Conservation (phyloP, 2,888 invertebrate genomes). For the Megaustenia siamemsis region DNA sequence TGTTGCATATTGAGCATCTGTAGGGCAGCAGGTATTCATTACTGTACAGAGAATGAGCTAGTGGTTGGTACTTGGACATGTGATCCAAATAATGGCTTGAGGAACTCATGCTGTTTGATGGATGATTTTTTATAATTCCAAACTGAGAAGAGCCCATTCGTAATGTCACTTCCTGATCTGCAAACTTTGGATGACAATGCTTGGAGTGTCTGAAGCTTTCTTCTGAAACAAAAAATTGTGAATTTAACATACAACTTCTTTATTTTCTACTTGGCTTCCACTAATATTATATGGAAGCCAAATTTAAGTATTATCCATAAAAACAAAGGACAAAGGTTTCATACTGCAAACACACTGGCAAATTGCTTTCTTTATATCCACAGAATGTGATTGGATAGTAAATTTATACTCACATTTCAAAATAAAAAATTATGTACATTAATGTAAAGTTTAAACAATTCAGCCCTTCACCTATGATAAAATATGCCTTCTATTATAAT, state of each 20-base stretch:
- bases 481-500: too few species aligned
- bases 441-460: too few species aligned
- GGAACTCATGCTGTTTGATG: not conserved
- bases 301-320: not conserved
- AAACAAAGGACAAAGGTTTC: too few species aligned
- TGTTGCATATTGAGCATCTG: slow-evolving; percentile 43
- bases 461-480: too few species aligned
- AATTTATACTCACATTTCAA: too few species aligned
- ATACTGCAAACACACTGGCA: too few species aligned
- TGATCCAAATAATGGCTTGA: not conserved
- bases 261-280: slow-evolving; percentile 1
- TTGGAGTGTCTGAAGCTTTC: not conserved
- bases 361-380: too few species aligned
- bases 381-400: too few species aligned
- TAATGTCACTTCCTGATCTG: not conserved
- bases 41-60: not conserved
- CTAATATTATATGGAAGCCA: not conserved
- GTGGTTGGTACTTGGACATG: not conserved
- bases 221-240: slow-evolving; percentile 39
- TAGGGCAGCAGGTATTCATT: slow-evolving; percentile 25
- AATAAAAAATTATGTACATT: too few species aligned
- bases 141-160: not conserved
- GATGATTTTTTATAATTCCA: slow-evolving; percentile 5
- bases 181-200: slow-evolving; percentile 7
- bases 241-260: not conserved